These are phyloP conservation scores for Cephus runcator DNA, from an alignment of 2,888 invertebrate species.

Conservation along the genomic window DNA sequence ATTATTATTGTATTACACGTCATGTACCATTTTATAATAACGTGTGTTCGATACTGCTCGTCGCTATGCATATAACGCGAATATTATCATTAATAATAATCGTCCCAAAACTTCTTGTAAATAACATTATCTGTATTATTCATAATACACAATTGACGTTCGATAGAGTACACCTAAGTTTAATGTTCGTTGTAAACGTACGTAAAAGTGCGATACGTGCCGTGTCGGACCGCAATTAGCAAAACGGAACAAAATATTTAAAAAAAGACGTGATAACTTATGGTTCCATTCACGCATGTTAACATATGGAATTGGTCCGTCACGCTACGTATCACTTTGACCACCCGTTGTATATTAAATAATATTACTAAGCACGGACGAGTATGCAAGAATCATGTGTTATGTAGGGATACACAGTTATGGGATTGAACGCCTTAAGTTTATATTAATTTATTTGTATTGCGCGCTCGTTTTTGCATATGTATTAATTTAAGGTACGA, in stretches of 20 bases:
- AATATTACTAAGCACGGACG: background rate
- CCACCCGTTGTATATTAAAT: background rate
- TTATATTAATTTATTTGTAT: slow-evolving; percentile 21
- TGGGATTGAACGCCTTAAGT: background rate
- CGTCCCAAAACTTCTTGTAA: slow-evolving; percentile 33
- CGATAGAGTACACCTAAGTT: too few relatives aligned
- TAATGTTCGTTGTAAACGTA: too few relatives aligned
- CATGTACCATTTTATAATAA: too few relatives aligned
- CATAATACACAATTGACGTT: slow-evolving; percentile 20
- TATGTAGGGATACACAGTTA: background rate
- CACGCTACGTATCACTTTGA: background rate
- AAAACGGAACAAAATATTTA: too few relatives aligned
- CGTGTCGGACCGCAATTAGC: too few relatives aligned
- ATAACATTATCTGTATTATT: slow-evolving; percentile 34
- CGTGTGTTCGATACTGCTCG: too few relatives aligned
- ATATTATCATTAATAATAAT: too few relatives aligned
- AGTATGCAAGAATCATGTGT: background rate
- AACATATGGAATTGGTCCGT: background rate
- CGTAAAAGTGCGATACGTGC: too few relatives aligned
- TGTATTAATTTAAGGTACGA: slow-evolving; percentile 27
- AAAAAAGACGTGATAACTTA: too few relatives aligned
- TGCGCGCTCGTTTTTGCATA: slow-evolving; percentile 20
- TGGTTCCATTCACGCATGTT: too few relatives aligned
- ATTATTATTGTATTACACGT: slow-evolving; percentile 22
- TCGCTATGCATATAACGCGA: too few relatives aligned